These are phyloP conservation scores for Hetaerina americana DNA, from an alignment of 1,140 invertebrate species.

Conservation along the genomic window DNA sequence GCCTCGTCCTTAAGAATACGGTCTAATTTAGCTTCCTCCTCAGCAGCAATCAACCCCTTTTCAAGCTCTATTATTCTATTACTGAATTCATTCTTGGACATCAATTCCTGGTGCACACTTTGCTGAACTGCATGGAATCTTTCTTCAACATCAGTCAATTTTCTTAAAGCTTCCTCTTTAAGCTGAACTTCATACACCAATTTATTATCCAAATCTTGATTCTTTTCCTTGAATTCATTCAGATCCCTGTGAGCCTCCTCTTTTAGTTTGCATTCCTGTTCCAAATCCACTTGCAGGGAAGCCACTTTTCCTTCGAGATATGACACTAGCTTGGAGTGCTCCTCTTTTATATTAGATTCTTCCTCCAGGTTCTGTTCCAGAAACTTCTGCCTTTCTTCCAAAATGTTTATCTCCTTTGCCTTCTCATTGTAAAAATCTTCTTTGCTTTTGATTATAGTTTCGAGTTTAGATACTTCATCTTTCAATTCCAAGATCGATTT, in stretches of 20 bases:
- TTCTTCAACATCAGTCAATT: not conserved
- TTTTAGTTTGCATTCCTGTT: not conserved
- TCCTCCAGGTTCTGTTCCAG: not conserved
- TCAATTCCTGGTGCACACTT: not conserved
- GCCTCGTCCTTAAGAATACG: slow-evolving; percentile 11
- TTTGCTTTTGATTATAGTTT: not conserved
- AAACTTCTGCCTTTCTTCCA: not conserved
- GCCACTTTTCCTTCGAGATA: not conserved
- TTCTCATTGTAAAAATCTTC: not conserved
- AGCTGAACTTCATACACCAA: not conserved
- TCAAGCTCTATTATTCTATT: not conserved
- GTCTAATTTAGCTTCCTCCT: not conserved
- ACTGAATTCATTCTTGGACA: not conserved
- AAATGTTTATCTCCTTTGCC: not conserved
- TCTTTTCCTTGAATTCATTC: not conserved
- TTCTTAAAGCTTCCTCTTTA: not conserved
- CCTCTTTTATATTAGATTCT: not conserved
- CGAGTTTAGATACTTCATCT: not conserved
- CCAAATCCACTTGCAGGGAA: not conserved
- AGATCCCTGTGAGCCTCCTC: not conserved
- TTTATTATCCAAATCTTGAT: not conserved
- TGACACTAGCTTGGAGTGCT: not conserved
- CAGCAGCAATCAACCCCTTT: not conserved
- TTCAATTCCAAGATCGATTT: not conserved
- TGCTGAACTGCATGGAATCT: not conserved